Conservation (phyloP, 2,797 vertebrate species). For the Lutjanus argentimaculatus region DNA sequence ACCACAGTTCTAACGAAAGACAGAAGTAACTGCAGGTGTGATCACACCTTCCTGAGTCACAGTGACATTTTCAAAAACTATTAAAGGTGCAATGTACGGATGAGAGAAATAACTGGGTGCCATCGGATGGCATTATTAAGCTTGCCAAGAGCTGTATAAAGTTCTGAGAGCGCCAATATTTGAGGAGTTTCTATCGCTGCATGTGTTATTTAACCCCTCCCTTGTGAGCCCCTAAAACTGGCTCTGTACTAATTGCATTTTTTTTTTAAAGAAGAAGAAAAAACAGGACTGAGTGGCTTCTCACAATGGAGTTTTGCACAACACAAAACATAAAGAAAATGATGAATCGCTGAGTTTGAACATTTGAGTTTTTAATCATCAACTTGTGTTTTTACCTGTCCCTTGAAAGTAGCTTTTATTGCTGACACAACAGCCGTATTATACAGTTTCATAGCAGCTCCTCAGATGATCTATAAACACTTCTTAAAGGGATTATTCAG, state of each 20-base stretch:
- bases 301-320: background rate
- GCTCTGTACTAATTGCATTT: slow-evolving; percentile 45
- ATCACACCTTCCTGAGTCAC: slow-evolving; percentile 35
- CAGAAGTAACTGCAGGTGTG: slow-evolving; percentile 6
- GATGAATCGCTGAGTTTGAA: background rate
- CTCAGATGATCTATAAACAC: background rate
- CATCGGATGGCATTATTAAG: slow-evolving; percentile 26
- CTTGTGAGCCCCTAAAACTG: slow-evolving; percentile 29
- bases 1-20: slow-evolving; percentile 7
- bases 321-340: slow-evolving; percentile 10
- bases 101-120: slow-evolving; percentile 21
- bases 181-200: slow-evolving; percentile 42
- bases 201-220: slow-evolving; percentile 47
- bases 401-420: slow-evolving; percentile 2
- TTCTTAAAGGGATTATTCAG: background rate
- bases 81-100: slow-evolving; percentile 13
- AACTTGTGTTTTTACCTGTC: slow-evolving; percentile 1
- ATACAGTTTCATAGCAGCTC: slow-evolving; percentile 9
- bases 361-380: slow-evolving; percentile 25
- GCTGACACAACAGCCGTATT: background rate
- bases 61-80: slow-evolving; percentile 52
- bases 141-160: slow-evolving; percentile 33
- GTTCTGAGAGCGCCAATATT: slow-evolving; percentile 43
- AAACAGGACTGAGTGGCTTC: background rate
- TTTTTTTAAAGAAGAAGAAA: background rate